Conservation (phyloP, 2,797 vertebrate species). For the Rhinella marina region DNA sequence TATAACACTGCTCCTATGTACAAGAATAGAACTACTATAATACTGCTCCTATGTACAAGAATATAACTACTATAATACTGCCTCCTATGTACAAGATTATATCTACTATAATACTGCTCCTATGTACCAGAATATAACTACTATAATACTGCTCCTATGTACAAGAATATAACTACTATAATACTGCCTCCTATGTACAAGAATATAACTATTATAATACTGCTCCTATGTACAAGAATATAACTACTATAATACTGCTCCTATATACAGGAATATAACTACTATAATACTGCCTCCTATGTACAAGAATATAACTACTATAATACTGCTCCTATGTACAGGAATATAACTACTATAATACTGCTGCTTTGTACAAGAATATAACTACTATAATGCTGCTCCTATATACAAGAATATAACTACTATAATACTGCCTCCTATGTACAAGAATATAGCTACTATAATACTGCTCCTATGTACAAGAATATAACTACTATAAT, state of each 20-base stretch:
- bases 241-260: too few relatives aligned
- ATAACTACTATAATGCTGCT: too few relatives aligned
- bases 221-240: too few relatives aligned
- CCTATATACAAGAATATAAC: too few relatives aligned
- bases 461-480: neutral
- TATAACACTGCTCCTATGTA: neutral
- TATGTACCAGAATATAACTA: constrained; percentile 5
- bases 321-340: too few relatives aligned
- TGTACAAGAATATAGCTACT: too few relatives aligned
- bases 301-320: too few relatives aligned
- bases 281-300: too few relatives aligned
- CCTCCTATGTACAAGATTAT: neutral
- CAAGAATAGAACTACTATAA: constrained; percentile 8
- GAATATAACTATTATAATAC: neutral
- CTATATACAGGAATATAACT: too few relatives aligned
- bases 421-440: too few relatives aligned
- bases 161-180: constrained; percentile 8
- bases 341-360: too few relatives aligned
- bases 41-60: neutral
- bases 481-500: constrained; percentile 1
- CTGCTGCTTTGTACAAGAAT: too few relatives aligned
- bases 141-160: neutral
- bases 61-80: constrained; percentile 5
- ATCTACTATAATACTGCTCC: constrained; percentile 1
- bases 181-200: constrained; percentile 1